Base-by-base conservation (phyloP, 2,797 vertebrate species). In the Sphenopsis melanotis region DNA sequence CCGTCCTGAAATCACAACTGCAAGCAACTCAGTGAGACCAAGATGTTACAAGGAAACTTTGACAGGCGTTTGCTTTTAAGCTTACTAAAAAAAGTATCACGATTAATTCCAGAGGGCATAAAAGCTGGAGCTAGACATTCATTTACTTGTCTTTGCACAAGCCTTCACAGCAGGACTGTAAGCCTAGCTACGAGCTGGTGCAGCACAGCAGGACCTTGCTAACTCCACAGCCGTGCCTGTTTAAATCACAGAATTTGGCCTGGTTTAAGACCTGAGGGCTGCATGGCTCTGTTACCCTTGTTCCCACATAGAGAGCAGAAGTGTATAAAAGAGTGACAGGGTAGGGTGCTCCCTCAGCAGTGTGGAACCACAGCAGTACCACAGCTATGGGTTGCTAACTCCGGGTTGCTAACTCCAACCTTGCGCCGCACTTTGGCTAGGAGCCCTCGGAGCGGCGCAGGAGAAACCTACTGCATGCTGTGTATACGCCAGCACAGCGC, bases 161-260 rank as follows among this genome's bases (percentile, higher is more conserved):
- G 22, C 23, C 37, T 79, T 56, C 6, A 19, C 34, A 36, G 29
- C 0, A 0, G 42, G 49, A 36, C 1, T 5, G 30, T n/a, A 5
- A 56, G 39, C 49, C 49, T 23, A 56, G 79, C n/a, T 59, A 59
- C 21, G 24, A 16, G 50, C 30, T 79, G 61, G 26, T 50, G 65
- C 53, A 34, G 79, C 8, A 6, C 68, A 75, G 74, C 70, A 80
- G 24, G 29, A 41, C 12, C 30, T 63, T 24, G 19, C 71, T 72
- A n/a, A 47, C 63, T 64, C 78, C 66, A 34, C 29, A 87, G 66
- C 50, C 30, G 14, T 15, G 30, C 22, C 18, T 5, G 2, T 57
- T 70, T 20, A 66, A 87, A 80, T 53, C 44, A 74, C 70, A 89
- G 44, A 65, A 69, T 50, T 6, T 36, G 61, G 42, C 36, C 46